Percentiles rank a stretch among this genome's conserved stretches.
phyloP scores from a whole-genome alignment of 2,797 vertebrate species.

The Nyctibius grandis region DNA sequence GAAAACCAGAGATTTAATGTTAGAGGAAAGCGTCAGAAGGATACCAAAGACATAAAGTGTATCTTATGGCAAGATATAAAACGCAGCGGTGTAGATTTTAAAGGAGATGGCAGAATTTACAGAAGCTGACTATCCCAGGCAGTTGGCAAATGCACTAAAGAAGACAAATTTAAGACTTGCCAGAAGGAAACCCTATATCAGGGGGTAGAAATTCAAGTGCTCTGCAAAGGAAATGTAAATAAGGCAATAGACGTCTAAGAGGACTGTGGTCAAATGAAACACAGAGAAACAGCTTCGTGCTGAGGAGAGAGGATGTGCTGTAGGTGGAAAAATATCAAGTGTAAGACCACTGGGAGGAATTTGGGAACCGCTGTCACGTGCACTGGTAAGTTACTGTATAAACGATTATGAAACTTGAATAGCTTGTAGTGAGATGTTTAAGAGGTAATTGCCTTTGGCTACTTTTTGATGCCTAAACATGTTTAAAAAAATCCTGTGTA shows the following conservation, averaged over 20 bases:
- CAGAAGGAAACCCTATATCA: constrained; percentile 40
- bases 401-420: background rate
- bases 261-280: background rate
- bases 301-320: background rate
- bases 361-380: background rate
- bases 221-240: constrained; percentile 28
- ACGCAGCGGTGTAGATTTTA: background rate
- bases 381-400: background rate
- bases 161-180: constrained; percentile 34
- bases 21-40: background rate
- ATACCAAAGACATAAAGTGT: background rate
- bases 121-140: background rate
- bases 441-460: background rate
- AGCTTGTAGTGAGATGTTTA: background rate
- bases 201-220: background rate
- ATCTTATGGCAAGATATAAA: background rate
- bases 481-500: background rate
- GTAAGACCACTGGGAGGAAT: background rate
- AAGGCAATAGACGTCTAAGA: background rate
- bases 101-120: constrained; percentile 20
- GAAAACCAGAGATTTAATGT: background rate
- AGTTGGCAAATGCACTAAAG: constrained; percentile 28
- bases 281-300: background rate
- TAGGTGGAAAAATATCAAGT: background rate
- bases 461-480: background rate